A percentile compares a stretch with the other conserved stretches of the same genome.
These are phyloP conservation scores for Ophiodon elongatus DNA, from an alignment of 2,113 vertebrate genomes.

Conservation along the genomic window DNA sequence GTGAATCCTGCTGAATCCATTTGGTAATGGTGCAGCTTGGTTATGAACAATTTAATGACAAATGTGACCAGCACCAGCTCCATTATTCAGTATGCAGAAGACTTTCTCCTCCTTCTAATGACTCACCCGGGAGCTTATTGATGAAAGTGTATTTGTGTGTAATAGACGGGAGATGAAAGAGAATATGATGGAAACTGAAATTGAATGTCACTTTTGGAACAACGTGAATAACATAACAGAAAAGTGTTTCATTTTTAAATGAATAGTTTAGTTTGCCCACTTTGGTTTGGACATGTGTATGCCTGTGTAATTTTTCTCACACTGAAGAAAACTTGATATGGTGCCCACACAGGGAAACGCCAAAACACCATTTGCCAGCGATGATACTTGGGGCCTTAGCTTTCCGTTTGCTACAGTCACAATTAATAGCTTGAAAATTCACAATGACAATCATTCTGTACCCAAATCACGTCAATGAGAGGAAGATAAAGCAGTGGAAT, in stretches of 20 bases:
- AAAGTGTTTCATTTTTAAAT: slow-evolving; percentile 12
- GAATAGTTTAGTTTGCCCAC: slow-evolving; percentile 13
- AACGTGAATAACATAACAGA: slow-evolving; percentile 24
- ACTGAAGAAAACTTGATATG: neutral
- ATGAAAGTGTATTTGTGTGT: slow-evolving; percentile 53
- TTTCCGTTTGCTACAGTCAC: neutral
- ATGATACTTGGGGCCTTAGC: neutral
- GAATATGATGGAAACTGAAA: slow-evolving; percentile 45
- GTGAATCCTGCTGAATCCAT: slow-evolving; percentile 21
- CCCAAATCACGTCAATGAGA: neutral
- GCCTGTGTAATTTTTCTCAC: neutral
- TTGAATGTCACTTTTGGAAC: slow-evolving; percentile 52
- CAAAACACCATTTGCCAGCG: neutral
- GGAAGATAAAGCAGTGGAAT: neutral
- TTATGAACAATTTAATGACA: slow-evolving; percentile 51
- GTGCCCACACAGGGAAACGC: too few species aligned
- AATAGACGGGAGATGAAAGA: slow-evolving; percentile 57
- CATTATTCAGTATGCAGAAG: slow-evolving; percentile 51
- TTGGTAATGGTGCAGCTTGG: slow-evolving; percentile 3
- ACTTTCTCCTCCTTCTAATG: slow-evolving; percentile 55
- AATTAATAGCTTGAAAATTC: neutral
- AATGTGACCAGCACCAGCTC: slow-evolving; percentile 7
- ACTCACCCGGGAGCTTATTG: slow-evolving; percentile 51
- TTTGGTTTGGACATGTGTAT: neutral
- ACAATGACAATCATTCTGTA: neutral